Evolutionary conservation across 2,888 invertebrate species (phyloP).

Genomic region (Dendrolimus houi): DNA sequence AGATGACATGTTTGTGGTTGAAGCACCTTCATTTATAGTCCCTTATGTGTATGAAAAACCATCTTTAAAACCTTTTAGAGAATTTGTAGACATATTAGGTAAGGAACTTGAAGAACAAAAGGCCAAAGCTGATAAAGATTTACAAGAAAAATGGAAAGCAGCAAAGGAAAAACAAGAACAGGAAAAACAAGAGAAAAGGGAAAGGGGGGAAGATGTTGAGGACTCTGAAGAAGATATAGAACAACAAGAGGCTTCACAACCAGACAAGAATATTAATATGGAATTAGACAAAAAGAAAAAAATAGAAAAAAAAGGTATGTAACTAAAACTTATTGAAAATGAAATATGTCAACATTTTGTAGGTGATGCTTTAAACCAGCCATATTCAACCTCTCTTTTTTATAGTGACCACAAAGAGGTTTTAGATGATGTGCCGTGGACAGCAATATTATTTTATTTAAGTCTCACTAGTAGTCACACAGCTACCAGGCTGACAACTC

Average conservation of each 20-base stretch:
- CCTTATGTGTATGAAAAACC: slow-evolving; percentile 96
- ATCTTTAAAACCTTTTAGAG: slow-evolving; percentile 85
- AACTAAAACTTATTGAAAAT: no score
- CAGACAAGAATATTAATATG: slow-evolving; percentile 33
- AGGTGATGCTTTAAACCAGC: no score
- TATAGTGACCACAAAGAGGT: no score
- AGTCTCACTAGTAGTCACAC: no score
- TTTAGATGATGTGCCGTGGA: no score
- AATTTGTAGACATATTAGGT: slow-evolving; percentile 80
- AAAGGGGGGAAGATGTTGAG: slow-evolving; percentile 37
- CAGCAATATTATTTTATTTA: no score
- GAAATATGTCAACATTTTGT: no score
- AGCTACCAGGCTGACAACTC: no score
- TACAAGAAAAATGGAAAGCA: slow-evolving; percentile 37
- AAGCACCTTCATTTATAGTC: slow-evolving; percentile 94
- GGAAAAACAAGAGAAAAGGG: slow-evolving; percentile 34
- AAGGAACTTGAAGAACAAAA: slow-evolving; percentile 79
- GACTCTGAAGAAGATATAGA: slow-evolving; percentile 28
- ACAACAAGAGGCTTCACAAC: slow-evolving; percentile 1
- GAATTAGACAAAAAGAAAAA: slow-evolving; percentile 27
- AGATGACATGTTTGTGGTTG: slow-evolving; percentile 94
- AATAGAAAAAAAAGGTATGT: slow-evolving; percentile 38
- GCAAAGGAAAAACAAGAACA: slow-evolving; percentile 44
- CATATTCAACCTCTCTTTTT: no score
- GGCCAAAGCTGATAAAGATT: slow-evolving; percentile 70